Evolutionary conservation across 1,140 invertebrate genomes (phyloP).

Genomic region (Drosophila fuyamai): DNA sequence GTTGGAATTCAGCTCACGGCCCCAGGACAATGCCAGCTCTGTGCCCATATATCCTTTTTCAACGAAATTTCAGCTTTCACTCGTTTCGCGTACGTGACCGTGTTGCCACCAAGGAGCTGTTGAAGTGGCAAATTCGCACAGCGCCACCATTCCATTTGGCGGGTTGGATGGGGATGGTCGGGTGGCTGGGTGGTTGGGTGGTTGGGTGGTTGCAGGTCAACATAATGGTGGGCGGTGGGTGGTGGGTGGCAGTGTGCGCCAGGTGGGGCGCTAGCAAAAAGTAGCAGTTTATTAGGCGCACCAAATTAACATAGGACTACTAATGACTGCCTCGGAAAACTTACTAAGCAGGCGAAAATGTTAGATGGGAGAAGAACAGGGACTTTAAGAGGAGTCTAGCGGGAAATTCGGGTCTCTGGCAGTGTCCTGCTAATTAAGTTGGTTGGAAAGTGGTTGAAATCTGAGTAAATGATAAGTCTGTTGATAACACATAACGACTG

Average conservation of each 20-base stretch:
- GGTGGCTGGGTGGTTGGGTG: neutral
- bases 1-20: conserved; percentile 69
- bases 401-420: neutral
- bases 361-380: neutral
- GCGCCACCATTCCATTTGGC: conserved; percentile 33
- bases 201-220: neutral
- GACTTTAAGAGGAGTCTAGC: neutral
- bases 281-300: conserved; percentile 83
- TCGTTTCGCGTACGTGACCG: conserved; percentile 73
- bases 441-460: neutral
- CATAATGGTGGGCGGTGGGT: neutral
- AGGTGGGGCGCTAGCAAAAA: conserved; percentile 51
- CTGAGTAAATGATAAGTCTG: neutral
- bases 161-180: neutral
- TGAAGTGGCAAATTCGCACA: conserved; percentile 85
- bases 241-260: conserved; percentile 14
- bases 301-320: conserved; percentile 78
- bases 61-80: conserved; percentile 81
- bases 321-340: conserved; percentile 62
- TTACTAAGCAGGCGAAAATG: conserved; percentile 6
- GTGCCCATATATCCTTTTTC: conserved; percentile 81
- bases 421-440: conserved; percentile 12
- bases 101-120: conserved; percentile 83
- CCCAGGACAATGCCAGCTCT: conserved; percentile 71
- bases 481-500: neutral